Percentiles rank a stretch among this genome's conserved stretches.
phyloP scores from a whole-genome alignment of 2,113 vertebrate species.

The Cyanistes caeruleus region DNA sequence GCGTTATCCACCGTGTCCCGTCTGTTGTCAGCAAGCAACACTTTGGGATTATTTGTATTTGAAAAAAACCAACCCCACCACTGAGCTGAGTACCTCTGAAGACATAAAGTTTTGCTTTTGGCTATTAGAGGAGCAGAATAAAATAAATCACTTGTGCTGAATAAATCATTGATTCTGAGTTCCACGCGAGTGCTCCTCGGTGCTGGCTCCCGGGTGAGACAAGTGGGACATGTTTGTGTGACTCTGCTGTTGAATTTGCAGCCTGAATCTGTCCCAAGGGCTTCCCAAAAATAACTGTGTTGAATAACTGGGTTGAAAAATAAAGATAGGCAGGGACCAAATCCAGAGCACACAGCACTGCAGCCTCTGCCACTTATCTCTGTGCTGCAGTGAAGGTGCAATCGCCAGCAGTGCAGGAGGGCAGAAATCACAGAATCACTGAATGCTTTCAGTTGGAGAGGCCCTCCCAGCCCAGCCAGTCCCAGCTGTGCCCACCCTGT shows the following conservation, averaged over 20 bases:
- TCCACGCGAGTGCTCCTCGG: background rate
- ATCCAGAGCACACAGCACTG: background rate
- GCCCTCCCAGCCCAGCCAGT: fast-evolving
- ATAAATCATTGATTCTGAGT: slow-evolving; percentile 26
- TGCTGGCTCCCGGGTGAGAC: background rate
- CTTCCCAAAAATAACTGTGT: background rate
- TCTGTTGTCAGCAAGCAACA: background rate
- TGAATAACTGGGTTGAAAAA: background rate
- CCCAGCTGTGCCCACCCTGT: fast-evolving
- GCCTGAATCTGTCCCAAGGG: background rate
- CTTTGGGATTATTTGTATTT: background rate
- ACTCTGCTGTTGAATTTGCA: background rate
- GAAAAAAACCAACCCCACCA: background rate
- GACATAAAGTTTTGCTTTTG: background rate
- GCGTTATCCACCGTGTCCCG: background rate
- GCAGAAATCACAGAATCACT: background rate
- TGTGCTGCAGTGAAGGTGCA: background rate
- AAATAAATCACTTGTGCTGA: slow-evolving; percentile 25
- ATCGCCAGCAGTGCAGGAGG: fast-evolving
- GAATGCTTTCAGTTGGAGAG: background rate
- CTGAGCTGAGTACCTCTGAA: background rate
- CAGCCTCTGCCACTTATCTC: background rate
- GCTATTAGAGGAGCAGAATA: background rate
- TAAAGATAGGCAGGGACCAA: background rate
- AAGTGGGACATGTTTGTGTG: background rate